These are phyloP conservation scores for Tapirus indicus DNA, from an alignment of 2,797 vertebrate genomes.

Conservation along the genomic window DNA sequence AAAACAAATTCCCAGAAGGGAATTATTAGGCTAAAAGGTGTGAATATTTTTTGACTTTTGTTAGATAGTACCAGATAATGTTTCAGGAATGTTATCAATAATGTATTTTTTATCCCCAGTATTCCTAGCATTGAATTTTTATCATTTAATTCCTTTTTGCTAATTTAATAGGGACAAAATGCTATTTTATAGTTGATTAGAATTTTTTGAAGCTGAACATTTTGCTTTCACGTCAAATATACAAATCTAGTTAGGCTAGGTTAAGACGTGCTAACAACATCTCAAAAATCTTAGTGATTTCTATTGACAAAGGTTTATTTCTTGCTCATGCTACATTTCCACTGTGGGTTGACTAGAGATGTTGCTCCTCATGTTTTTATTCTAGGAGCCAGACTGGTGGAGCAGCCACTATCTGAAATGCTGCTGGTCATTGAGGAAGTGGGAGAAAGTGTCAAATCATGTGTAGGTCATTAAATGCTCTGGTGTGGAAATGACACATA, in stretches of 20 bases:
- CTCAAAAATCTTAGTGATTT: background rate
- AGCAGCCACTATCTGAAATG: background rate
- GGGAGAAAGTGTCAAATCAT: background rate
- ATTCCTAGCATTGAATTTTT: background rate
- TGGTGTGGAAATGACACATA: background rate
- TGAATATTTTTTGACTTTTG: background rate
- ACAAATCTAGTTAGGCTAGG: background rate
- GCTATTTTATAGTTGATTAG: background rate
- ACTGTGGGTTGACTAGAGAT: background rate
- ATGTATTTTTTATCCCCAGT: background rate
- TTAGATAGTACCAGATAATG: background rate
- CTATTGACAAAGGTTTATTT: background rate
- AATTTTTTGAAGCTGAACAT: background rate
- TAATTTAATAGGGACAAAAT: constrained; percentile 20
- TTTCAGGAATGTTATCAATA: background rate
- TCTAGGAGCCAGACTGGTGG: background rate
- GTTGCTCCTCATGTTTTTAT: background rate
- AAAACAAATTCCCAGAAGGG: background rate
- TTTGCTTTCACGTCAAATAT: constrained; percentile 31
- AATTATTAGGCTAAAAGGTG: background rate
- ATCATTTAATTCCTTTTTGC: background rate
- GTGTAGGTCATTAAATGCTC: background rate
- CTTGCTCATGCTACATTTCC: background rate
- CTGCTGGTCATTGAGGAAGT: background rate
- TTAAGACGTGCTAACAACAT: background rate